Base-by-base conservation (phyloP, 2,888 invertebrate species). In the Cyclophora punctaria region DNA sequence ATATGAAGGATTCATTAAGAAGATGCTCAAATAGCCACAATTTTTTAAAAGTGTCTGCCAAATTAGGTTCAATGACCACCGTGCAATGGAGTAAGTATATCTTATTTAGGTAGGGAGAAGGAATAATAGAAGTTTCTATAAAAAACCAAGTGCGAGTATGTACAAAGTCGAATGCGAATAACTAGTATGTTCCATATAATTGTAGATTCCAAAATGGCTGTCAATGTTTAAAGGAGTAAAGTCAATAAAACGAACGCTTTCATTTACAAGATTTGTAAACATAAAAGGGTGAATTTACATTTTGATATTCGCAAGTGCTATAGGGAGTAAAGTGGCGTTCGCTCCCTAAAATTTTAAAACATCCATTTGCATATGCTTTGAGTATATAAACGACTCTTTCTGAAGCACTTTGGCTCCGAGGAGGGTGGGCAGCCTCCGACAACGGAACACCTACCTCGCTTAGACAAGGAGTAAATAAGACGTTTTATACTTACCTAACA, bases 221-320 rank as follows among this genome's bases (percentile, higher is more conserved):
- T 66, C 65, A 71, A 73, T 75, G 69, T 71, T 67, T 60, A 64
- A 63, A 58, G 56, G 63, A 73, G 71, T 71, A 77, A 76, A 80
- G 84, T 79, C 84, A 81, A 86, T 86, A 82, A 84, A 84, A 80
- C 75, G 84, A 83, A 80, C 77, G 80, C 80, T 80, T 82, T 83
- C 83, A 88, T 88, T 88, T 86, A 86, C 85, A 83, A 83, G 81
- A 87, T 86, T 88, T 85, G 81, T 80, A 73, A 83, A 87, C 87
- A 86, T 88, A 86, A 88, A 88, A 88, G 87, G 86, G 86, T 87
- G 73, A 80, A 88, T 88, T 88, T 86, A 85, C 88, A 87, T 87
- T 87, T 86, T 87, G 84, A 88, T 88, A 80, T 83, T 83, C 77
- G 79, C 85, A 82, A 87, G 81, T 84, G 86, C 86, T 84, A 73